Percentiles rank a stretch among this genome's conserved stretches.
These are phyloP conservation scores for Megathymus violae DNA, from an alignment of 1,140 invertebrate species.

Conservation along the genomic window DNA sequence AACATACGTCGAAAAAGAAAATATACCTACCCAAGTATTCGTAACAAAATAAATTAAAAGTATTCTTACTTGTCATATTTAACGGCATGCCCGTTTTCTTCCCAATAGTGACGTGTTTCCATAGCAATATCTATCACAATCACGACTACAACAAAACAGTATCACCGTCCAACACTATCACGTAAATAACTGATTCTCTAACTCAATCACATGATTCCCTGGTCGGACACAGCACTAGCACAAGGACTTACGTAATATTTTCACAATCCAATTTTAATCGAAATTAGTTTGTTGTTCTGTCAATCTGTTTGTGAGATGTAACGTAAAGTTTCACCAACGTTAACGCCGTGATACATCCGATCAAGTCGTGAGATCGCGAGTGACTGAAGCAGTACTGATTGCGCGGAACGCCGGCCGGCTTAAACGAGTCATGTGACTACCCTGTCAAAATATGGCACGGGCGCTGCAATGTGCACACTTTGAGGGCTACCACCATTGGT, in stretches of 20 bases:
- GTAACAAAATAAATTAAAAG: not conserved
- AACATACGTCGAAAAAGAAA: too few relatives aligned
- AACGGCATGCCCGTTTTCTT: slow-evolving; percentile 73
- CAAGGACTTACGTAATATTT: slow-evolving; percentile 32
- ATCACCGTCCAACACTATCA: slow-evolving; percentile 58
- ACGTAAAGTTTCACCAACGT: slow-evolving; percentile 36
- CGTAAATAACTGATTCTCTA: slow-evolving; percentile 36
- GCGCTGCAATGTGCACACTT: slow-evolving; percentile 54
- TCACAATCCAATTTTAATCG: slow-evolving; percentile 18
- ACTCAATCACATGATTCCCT: slow-evolving; percentile 48
- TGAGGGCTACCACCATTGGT: slow-evolving; percentile 28
- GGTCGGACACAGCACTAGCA: slow-evolving; percentile 40
- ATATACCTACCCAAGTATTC: too few relatives aligned
- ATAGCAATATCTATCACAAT: slow-evolving; percentile 61
- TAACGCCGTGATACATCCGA: slow-evolving; percentile 43
- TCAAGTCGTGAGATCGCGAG: slow-evolving; percentile 37
- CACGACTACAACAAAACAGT: slow-evolving; percentile 48
- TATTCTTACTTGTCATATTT: slow-evolving; percentile 76
- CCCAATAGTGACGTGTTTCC: slow-evolving; percentile 77
- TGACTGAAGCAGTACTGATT: slow-evolving; percentile 29
- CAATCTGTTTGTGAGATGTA: too few relatives aligned
- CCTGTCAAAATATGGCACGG: slow-evolving; percentile 69
- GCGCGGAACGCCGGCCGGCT: slow-evolving; percentile 51
- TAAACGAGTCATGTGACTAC: slow-evolving; percentile 64
- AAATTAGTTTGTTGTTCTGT: slow-evolving; percentile 7